Evolutionary conservation across 2,113 vertebrate genomes (phyloP).

Genomic region (Glareola pratincola): DNA sequence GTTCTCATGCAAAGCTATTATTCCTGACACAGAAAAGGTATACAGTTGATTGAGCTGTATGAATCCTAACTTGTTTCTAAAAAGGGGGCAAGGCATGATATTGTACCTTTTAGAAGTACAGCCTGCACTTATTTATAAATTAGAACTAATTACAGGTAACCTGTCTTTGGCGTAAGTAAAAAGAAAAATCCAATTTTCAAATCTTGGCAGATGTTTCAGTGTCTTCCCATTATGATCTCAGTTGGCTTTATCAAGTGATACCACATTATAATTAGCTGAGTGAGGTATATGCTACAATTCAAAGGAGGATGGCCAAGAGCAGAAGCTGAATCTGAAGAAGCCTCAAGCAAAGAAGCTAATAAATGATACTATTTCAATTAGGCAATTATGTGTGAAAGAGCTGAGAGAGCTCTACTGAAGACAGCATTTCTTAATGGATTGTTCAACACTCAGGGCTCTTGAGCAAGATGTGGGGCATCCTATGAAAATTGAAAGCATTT

Average conservation of each 20-base stretch:
- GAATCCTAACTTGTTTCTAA: slow-evolving; percentile 24
- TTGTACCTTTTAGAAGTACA: slow-evolving; percentile 66
- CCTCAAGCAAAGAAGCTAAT: slow-evolving; percentile 58
- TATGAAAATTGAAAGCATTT: neutral
- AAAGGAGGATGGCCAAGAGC: slow-evolving; percentile 55
- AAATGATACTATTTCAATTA: slow-evolving; percentile 63
- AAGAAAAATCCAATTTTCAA: slow-evolving; percentile 44
- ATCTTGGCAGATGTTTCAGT: slow-evolving; percentile 61
- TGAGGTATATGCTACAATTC: slow-evolving; percentile 52
- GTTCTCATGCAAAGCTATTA: neutral
- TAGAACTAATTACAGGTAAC: slow-evolving; percentile 78
- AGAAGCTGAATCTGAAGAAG: slow-evolving; percentile 47
- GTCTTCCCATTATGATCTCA: slow-evolving; percentile 70
- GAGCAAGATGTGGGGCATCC: neutral
- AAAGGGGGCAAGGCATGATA: slow-evolving; percentile 42
- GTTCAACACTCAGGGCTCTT: slow-evolving; percentile 26
- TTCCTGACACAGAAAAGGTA: neutral
- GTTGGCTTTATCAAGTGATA: slow-evolving; percentile 70
- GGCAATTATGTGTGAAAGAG: slow-evolving; percentile 60
- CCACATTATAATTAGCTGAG: slow-evolving; percentile 68
- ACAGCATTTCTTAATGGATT: slow-evolving; percentile 28
- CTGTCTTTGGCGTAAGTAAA: slow-evolving; percentile 60
- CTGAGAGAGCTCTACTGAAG: slow-evolving; percentile 37
- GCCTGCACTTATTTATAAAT: slow-evolving; percentile 74
- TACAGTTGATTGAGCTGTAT: slow-evolving; percentile 6